A percentile compares a stretch with the other conserved stretches of the same genome.
phyloP scores from a whole-genome alignment of 2,113 vertebrate species.

The Esox niger region DNA sequence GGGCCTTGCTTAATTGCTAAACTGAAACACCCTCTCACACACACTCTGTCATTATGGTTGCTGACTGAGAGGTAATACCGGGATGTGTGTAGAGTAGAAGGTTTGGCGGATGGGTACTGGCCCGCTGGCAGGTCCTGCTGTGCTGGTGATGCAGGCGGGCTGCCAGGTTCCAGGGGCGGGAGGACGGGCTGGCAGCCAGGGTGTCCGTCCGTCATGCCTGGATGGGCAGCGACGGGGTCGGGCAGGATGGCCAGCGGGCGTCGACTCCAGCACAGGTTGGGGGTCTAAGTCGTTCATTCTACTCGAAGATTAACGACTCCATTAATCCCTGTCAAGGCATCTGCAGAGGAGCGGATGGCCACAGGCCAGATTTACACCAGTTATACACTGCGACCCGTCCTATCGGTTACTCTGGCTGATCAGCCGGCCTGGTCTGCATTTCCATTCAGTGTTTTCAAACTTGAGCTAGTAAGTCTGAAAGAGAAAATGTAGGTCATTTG shows the following conservation, averaged over 20 bases:
- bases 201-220: constrained; percentile 42
- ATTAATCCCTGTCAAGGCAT: constrained; percentile 58
- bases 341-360: constrained; percentile 47
- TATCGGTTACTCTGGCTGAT: neutral
- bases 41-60: neutral
- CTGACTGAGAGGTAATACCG: neutral
- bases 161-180: neutral
- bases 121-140: neutral
- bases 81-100: neutral
- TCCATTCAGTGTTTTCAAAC: too few relatives aligned
- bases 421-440: neutral
- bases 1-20: too few relatives aligned
- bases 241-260: constrained; percentile 16
- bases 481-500: constrained; percentile 29
- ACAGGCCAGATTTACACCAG: constrained; percentile 43
- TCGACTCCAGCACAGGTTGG: constrained; percentile 40
- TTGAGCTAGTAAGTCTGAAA: too few relatives aligned
- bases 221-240: constrained; percentile 6
- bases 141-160: neutral
- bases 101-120: neutral
- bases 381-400: neutral
- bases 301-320: constrained; percentile 64
- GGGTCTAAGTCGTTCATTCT: constrained; percentile 65
- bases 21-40: neutral
- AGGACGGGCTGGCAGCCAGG: constrained; percentile 14